Percentiles rank a stretch among this genome's conserved stretches.
Conservation (phyloP, 2,113 vertebrate species). For the Syngnathus typhle region DNA sequence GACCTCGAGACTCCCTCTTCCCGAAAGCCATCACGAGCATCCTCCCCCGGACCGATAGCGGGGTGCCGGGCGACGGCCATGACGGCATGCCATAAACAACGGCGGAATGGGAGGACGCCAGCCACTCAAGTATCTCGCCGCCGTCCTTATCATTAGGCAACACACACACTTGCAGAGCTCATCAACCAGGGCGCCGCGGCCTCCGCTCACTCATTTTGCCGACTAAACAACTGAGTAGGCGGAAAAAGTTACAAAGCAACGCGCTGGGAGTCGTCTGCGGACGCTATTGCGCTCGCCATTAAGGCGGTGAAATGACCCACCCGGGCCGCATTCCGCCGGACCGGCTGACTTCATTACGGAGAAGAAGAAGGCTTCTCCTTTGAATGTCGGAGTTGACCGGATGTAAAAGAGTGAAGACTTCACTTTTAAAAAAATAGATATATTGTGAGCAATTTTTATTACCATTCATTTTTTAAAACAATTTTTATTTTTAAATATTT, state of each 20-base stretch:
- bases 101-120: conserved; percentile 49
- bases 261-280: background rate
- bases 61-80: conserved; percentile 38
- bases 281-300: background rate
- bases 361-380: background rate
- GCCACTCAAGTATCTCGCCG: conserved; percentile 43
- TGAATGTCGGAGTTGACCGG: background rate
- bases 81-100: conserved; percentile 56
- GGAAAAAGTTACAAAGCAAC: conserved; percentile 4
- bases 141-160: conserved; percentile 51
- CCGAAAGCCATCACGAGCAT: conserved; percentile 50
- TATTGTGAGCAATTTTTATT: no score
- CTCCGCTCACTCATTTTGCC: conserved; percentile 32
- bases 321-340: background rate
- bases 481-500: no score
- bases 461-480: no score
- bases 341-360: background rate
- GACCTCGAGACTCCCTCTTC: conserved; percentile 48
- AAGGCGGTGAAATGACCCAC: background rate
- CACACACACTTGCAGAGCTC: conserved; percentile 45
- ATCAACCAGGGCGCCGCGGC: conserved; percentile 42
- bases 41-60: conserved; percentile 51
- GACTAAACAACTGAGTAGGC: conserved; percentile 24
- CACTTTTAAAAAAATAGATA: no score
- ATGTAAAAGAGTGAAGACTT: background rate